Evolutionary conservation across 92 coral and sea anemone species (phyloP).

Genomic region (Metridium senile): DNA sequence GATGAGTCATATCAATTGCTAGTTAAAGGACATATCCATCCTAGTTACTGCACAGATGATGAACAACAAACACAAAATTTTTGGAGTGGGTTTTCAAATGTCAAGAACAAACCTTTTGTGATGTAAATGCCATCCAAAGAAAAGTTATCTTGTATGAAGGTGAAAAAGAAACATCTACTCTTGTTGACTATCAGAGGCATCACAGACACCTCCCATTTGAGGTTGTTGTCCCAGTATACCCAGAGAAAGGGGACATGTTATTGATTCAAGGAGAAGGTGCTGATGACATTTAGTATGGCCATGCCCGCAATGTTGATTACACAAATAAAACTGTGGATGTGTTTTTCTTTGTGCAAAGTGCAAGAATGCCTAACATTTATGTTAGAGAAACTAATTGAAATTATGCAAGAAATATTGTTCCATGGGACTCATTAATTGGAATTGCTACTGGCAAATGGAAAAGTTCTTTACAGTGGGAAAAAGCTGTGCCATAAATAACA

Average conservation of each 20-base stretch:
- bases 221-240: slow-evolving; percentile 59
- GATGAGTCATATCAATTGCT: neutral
- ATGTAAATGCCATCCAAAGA: slow-evolving; percentile 40
- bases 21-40: slow-evolving; percentile 9
- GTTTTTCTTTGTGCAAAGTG: neutral
- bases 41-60: slow-evolving; percentile 18
- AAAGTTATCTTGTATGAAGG: slow-evolving; percentile 54
- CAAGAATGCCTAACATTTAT: neutral
- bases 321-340: slow-evolving; percentile 35
- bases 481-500: neutral
- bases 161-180: slow-evolving; percentile 22
- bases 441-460: neutral
- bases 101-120: slow-evolving; percentile 35
- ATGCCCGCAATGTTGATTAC: slow-evolving; percentile 37
- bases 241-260: slow-evolving; percentile 66
- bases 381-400: slow-evolving; percentile 46
- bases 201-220: slow-evolving; percentile 37
- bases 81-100: slow-evolving; percentile 62
- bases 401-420: slow-evolving; percentile 20
- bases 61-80: slow-evolving; percentile 41
- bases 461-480: neutral
- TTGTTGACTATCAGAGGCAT: slow-evolving; percentile 66
- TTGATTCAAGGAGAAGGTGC: slow-evolving; percentile 58
- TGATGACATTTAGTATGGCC: slow-evolving; percentile 51
- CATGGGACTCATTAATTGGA: neutral